Evolutionary conservation across 2,113 vertebrate species (phyloP), one percentile per base, ranked within the genome.

Genomic region (Trichomycterus rosablanca): DNA sequence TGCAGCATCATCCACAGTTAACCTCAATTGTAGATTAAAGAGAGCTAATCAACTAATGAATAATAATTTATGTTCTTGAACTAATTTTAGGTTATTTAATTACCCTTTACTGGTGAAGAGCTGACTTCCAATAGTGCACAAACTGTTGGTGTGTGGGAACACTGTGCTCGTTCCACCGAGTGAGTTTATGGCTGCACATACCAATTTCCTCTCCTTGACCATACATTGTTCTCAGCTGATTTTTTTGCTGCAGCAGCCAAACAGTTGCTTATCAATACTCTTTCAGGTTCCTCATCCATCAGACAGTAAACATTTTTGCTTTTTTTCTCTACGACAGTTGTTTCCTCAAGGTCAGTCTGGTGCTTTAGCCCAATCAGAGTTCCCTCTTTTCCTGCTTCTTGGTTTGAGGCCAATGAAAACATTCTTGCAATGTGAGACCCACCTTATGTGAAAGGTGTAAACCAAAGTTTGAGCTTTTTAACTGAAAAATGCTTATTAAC

Each of bases 211-310:
- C 63, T 55, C 35, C 56, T 67, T 70, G 32, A 67, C 52, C 50
- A 65, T 32, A 60, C 70, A 73, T 70, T 76, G 70, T 73, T 73
- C 66, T 59, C 43, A 11, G n/a, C 39, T n/a, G 4, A 44, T n/a
- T 59, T 76, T 71, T 63, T 72, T 40, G 45, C 63, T 48, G 46
- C 55, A 35, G 45, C 22, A 30, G 56, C 56, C 75, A 78, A 70
- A 59, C 69, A 63, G 76, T 82, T 78, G 75, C 78, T 84, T 84
- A 85, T 85, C 81, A 84, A 83, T 78, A 72, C 53, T 70, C 68
- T 49, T 63, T 82, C 78, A 76, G 72, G 76, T 71, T 62, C 5
- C 23, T 74, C 80, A 74, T 84, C 80, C 78, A 80, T 85, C 83
- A 82, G 59, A 67, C 73, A 50, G 72, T 59, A 72, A 82, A 84